A percentile compares a stretch with the other conserved stretches of the same genome.
Conservation (phyloP, 2,113 vertebrate species). For the Zapornia atra region DNA sequence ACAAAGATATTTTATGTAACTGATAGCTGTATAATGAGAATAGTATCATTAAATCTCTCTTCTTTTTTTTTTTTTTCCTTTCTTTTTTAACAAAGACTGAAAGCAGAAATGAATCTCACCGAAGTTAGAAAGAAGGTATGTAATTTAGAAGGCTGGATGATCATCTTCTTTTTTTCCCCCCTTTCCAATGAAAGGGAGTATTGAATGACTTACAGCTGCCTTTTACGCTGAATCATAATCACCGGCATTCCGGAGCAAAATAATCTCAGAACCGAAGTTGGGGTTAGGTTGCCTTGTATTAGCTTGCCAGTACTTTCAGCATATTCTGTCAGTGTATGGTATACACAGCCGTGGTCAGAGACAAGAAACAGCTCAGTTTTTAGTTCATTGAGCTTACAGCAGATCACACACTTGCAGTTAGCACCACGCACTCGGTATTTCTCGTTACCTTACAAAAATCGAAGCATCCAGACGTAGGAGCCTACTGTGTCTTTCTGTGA, state of each 20-base stretch:
- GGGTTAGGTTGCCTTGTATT: not conserved
- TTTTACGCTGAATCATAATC: constrained; percentile 61
- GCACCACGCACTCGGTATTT: not conserved
- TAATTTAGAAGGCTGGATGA: constrained; percentile 25
- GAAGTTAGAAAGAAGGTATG: constrained; percentile 17
- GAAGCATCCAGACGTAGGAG: not conserved
- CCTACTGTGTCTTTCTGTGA: not conserved
- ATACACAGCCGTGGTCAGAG: not conserved
- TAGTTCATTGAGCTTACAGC: constrained; percentile 21
- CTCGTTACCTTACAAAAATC: not conserved
- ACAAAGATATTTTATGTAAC: constrained; percentile 82
- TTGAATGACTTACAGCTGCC: not conserved
- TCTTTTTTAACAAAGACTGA: constrained; percentile 64
- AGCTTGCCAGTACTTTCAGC: not conserved
- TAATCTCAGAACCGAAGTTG: not conserved
- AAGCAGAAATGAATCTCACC: not conserved
- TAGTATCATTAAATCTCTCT: constrained; percentile 58
- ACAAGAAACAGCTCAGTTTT: not conserved
- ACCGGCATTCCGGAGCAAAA: constrained; percentile 19
- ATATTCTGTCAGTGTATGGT: not conserved
- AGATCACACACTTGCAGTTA: not conserved
- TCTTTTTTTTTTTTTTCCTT: not conserved
- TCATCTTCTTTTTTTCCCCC: not conserved
- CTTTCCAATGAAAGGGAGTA: not conserved
- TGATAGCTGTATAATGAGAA: constrained; percentile 65